Evolutionary conservation across 2,797 vertebrate species (phyloP), one percentile per base, ranked within the genome.

Genomic region (Furcifer pardalis): DNA sequence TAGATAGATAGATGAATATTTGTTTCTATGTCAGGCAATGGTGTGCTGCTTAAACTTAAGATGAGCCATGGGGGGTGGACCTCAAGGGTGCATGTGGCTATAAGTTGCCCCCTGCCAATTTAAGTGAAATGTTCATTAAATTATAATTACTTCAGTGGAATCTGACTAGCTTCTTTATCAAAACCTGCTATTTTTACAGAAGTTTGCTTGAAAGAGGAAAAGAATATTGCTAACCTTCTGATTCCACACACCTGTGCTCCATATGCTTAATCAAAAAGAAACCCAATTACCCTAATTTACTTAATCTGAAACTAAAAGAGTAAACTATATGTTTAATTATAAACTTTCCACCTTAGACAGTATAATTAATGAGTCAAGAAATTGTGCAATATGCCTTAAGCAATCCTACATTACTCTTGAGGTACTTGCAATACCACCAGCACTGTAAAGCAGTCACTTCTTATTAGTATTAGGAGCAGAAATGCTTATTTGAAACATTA

Each of bases 321-420:
- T 85, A 94, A 96, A 95, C 94, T 92, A 21, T 91, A 90, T 95
- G 93, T 94, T 96, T 96, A 97, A 97, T 96, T 96, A 95, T 81
- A 92, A 94, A 95, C 94, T 95, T 95, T 94, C 94, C 93, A 94
- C 95, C 95, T 87, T 63, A 92, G 95, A 95, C 94, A 95, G 93
- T 94, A 90, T 95, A 96, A 97, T 96, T 96, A 97, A 97, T 95
- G 95, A 96, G 93, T 94, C 93, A 82, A 93, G 88, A 93, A 95
- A 93, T 91, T 90, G 71, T 66, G 93, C 89, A 93, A 87, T 90
- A 86, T 88, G 94, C 94, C 94, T 88, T 59, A 74, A 95, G 94
- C 92, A 94, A 85, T 91, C 93, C 90, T 92, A 90, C 91, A 94
- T 95, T 95, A 91, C 95, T 95, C 93, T 88, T 59, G 92, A 95